These are phyloP conservation scores for Limonius californicus DNA, from an alignment of 1,140 invertebrate genomes.

Conservation along the genomic window DNA sequence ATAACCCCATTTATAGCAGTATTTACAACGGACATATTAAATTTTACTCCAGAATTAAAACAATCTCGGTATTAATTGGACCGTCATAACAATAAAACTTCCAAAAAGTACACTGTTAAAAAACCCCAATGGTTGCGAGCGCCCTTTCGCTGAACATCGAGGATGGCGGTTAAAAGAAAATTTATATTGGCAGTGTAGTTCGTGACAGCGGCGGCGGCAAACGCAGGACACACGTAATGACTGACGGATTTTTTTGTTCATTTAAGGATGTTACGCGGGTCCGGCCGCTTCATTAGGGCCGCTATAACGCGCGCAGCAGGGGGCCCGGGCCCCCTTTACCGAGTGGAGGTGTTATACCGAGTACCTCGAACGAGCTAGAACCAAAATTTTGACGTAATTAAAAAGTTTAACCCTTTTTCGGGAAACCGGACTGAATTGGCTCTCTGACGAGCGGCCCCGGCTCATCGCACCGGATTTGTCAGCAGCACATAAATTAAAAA, in stretches of 20 bases:
- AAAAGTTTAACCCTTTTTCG: conserved; percentile 15
- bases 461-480: conserved; percentile 19
- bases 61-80: conserved; percentile 24
- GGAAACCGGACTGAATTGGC: background rate
- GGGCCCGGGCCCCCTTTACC: conserved; percentile 11
- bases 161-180: conserved; percentile 13
- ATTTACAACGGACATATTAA: conserved; percentile 19
- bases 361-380: conserved; percentile 9
- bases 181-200: conserved; percentile 17
- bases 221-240: conserved; percentile 21
- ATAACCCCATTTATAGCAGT: background rate
- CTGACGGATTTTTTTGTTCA: conserved; percentile 30
- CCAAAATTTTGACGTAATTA: conserved; percentile 20
- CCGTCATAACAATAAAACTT: conserved; percentile 26
- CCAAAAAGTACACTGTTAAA: conserved; percentile 6
- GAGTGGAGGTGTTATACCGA: conserved; percentile 25
- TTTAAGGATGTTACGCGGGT: conserved; percentile 26
- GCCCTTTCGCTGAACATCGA: conserved; percentile 7
- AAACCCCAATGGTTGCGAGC: background rate
- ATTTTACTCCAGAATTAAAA: conserved; percentile 21
- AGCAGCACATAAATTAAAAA: conserved; percentile 26
- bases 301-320: conserved; percentile 30
- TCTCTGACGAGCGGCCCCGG: background rate
- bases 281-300: conserved; percentile 30
- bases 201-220: conserved; percentile 17